A percentile compares a stretch with the other conserved stretches of the same genome.
phyloP scores from a whole-genome alignment of 1,140 invertebrate genomes.

The Drosophila lacertosa region DNA sequence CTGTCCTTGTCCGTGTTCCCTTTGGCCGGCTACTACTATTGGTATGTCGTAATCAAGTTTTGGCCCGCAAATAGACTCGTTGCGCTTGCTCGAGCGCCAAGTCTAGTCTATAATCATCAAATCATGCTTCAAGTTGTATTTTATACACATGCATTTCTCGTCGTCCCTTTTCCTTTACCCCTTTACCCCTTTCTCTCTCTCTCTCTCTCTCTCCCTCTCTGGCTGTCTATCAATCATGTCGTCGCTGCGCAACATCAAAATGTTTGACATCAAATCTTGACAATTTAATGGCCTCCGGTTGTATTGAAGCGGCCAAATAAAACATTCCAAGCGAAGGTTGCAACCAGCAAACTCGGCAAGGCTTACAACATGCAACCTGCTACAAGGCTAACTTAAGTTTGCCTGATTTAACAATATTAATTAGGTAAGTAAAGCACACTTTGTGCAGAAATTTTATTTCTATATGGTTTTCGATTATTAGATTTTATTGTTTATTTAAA shows the following conservation, averaged over 20 bases:
- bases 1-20: constrained; percentile 9
- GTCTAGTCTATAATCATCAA: constrained; percentile 80
- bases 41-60: constrained; percentile 66
- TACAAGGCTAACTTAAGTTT: too few species aligned
- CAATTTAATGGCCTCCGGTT: constrained; percentile 62
- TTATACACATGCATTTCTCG: constrained; percentile 24
- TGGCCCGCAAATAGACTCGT: constrained; percentile 75
- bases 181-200: background rate
- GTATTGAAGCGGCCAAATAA: constrained; percentile 34
- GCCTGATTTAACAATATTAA: too few species aligned
- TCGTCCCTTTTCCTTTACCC: background rate
- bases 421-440: too few species aligned
- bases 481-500: too few species aligned
- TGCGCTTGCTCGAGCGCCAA: constrained; percentile 69
- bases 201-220: background rate
- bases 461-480: too few species aligned
- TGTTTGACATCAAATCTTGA: constrained; percentile 72
- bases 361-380: background rate
- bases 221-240: constrained; percentile 53
- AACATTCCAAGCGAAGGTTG: background rate
- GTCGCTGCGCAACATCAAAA: constrained; percentile 55
- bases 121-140: constrained; percentile 64
- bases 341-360: background rate
- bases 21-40: constrained; percentile 1
- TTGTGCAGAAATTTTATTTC: too few species aligned